phyloP scores from a whole-genome alignment of 2,797 vertebrate species.

The Aeoliscus strigatus region DNA sequence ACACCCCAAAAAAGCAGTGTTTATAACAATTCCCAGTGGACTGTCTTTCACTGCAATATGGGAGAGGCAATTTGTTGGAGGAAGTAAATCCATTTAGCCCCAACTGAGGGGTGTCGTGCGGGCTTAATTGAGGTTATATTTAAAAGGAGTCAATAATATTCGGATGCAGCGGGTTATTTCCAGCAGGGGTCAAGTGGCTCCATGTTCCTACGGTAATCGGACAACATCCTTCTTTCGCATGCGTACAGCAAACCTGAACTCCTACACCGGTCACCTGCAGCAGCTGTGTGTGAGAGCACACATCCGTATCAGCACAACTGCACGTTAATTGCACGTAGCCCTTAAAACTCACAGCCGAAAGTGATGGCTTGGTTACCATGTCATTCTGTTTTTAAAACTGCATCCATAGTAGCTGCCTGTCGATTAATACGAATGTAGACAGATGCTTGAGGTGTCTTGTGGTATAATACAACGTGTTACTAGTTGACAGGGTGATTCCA shows the following conservation, averaged over 20 bases:
- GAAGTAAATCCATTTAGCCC: constrained; percentile 67
- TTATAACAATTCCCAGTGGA: constrained; percentile 31
- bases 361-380: too few species aligned
- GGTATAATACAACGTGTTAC: too few species aligned
- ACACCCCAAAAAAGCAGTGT: constrained; percentile 19
- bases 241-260: not conserved
- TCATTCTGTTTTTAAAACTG: too few species aligned
- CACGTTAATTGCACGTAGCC: too few species aligned
- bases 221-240: not conserved
- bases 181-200: constrained; percentile 38
- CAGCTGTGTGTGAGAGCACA: too few species aligned
- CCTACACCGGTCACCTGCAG: too few species aligned
- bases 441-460: too few species aligned
- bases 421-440: too few species aligned
- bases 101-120: constrained; percentile 58
- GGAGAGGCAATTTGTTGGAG: constrained; percentile 64
- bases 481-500: too few species aligned
- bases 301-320: too few species aligned
- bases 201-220: constrained; percentile 33
- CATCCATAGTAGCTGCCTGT: too few species aligned
- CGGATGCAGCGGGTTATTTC: constrained; percentile 48
- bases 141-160: constrained; percentile 67
- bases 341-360: too few species aligned
- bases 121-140: constrained; percentile 71
- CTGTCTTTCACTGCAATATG: constrained; percentile 32